Percentiles rank a stretch among this genome's conserved stretches.
Conservation (phyloP, 2,797 vertebrate species). For the Allobates femoralis region DNA sequence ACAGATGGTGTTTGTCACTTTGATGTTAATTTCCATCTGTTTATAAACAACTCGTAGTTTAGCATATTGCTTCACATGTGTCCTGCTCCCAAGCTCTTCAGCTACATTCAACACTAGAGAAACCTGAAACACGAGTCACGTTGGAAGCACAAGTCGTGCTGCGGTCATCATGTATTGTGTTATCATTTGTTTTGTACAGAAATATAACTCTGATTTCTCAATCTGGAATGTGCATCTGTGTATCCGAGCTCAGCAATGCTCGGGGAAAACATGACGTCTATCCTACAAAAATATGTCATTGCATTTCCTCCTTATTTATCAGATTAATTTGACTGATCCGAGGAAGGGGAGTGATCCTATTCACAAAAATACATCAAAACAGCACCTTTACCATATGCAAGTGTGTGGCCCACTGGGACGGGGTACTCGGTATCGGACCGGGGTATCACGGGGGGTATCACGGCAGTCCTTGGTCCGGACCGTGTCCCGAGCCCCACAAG, state of each 20-base stretch:
- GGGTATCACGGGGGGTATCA: no score
- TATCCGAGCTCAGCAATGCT: conserved; percentile 2
- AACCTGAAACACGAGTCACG: conserved; percentile 42
- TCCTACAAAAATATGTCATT: conserved; percentile 1
- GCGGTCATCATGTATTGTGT: neutral
- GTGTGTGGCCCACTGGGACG: neutral
- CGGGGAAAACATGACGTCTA: conserved; percentile 2
- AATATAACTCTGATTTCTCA: conserved; percentile 16
- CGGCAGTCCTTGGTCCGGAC: no score
- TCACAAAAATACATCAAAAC: neutral
- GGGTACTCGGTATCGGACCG: no score
- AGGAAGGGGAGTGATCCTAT: neutral
- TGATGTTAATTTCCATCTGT: conserved; percentile 63
- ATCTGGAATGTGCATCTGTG: conserved; percentile 36
- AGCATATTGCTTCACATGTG: conserved; percentile 57
- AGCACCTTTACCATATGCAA: neutral
- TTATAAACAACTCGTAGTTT: conserved; percentile 57
- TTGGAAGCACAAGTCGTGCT: conserved; percentile 25
- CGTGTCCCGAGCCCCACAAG: no score
- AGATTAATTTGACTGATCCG: neutral
- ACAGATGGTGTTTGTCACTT: conserved; percentile 64
- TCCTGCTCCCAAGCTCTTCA: conserved; percentile 16
- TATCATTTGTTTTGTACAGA: conserved; percentile 22
- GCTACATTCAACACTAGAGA: neutral
- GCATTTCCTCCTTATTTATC: conserved; percentile 4